Evolutionary conservation across 92 coral and sea anemone species (phyloP).

Genomic region (Umimayanthus chanpuru): DNA sequence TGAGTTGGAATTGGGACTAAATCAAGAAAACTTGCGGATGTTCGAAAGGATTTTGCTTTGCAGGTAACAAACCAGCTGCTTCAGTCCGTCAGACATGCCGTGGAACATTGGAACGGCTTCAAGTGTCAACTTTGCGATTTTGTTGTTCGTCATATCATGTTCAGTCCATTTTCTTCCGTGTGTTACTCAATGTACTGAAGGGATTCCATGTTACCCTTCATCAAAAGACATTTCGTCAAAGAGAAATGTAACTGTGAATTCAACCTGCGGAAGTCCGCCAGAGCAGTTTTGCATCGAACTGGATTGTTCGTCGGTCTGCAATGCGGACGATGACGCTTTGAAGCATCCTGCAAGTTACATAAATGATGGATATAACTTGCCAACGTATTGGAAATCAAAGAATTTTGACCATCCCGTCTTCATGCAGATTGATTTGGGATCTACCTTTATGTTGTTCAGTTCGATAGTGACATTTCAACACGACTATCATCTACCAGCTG

Average conservation of each 20-base stretch:
- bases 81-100: neutral
- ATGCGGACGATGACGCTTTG: slow-evolving; percentile 40
- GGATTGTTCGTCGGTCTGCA: slow-evolving; percentile 67
- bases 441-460: slow-evolving; percentile 70
- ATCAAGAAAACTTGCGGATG: slow-evolving; percentile 33
- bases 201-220: slow-evolving; percentile 71
- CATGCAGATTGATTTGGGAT: slow-evolving; percentile 72
- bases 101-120: slow-evolving; percentile 31
- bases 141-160: slow-evolving; percentile 42
- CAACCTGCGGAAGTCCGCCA: slow-evolving; percentile 81
- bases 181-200: slow-evolving; percentile 51
- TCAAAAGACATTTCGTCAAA: slow-evolving; percentile 55
- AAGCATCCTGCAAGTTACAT: slow-evolving; percentile 68
- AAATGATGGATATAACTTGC: slow-evolving; percentile 50
- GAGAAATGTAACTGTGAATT: slow-evolving; percentile 76
- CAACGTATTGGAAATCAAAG: slow-evolving; percentile 91
- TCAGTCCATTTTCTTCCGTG: slow-evolving; percentile 54
- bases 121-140: slow-evolving; percentile 52
- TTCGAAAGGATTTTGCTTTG: slow-evolving; percentile 17
- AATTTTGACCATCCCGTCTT: slow-evolving; percentile 80
- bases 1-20: neutral
- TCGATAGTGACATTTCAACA: slow-evolving; percentile 72
- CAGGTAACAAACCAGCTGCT: slow-evolving; percentile 24
- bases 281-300: slow-evolving; percentile 58
- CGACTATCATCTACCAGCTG: slow-evolving; percentile 77